Evolutionary conservation across 2,888 invertebrate species (phyloP), one percentile per base, ranked within the genome.

Genomic region (Drosophila nigricruria): DNA sequence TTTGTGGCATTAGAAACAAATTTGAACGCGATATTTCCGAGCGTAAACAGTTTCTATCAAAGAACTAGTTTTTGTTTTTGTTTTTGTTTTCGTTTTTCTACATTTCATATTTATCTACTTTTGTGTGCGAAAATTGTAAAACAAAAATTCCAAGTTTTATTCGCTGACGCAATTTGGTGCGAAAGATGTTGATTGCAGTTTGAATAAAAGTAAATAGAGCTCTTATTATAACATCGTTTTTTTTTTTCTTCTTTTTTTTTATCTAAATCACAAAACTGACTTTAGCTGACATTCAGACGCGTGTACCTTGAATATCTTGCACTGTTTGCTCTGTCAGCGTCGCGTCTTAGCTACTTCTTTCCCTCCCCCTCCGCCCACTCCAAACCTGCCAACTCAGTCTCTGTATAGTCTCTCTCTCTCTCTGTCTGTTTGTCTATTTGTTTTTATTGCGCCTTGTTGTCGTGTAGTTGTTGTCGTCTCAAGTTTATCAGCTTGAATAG

Each of bases 181-280:
- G 49, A 47, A 20, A 36, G 50, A 52, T 62, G 52, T 57, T 49
- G 73, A 65, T 59, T 68, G 73, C 73, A 77, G 59, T 57, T 32
- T 3, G 47, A 49, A 53, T 43, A 43, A 43, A 43, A 36, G 25
- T 54, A 69, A 65, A 65, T 53, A 73, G 27, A 56, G 49, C 53
- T 64, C 14, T 52, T 53, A 60, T 70, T 57, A 45, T 70, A 36
- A 32, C 6, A 42, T 42, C 5, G n/a, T n/a, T 38, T n/a, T 25
- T 12, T 10, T 23, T 27, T n/a, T n/a, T 27, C 2, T 30, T 10
- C 5, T 27, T 70, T 16, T 23, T 63, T 32, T 79, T 81, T 86
- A 86, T 86, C 87, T 86, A 68, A 77, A 71, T 81, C 74, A 77
- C 67, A 70, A 69, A 86, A 86, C 79, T 68, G 77, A 77, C 79